Conservation (phyloP, 2,888 invertebrate genomes). For the Gortyna flavago region DNA sequence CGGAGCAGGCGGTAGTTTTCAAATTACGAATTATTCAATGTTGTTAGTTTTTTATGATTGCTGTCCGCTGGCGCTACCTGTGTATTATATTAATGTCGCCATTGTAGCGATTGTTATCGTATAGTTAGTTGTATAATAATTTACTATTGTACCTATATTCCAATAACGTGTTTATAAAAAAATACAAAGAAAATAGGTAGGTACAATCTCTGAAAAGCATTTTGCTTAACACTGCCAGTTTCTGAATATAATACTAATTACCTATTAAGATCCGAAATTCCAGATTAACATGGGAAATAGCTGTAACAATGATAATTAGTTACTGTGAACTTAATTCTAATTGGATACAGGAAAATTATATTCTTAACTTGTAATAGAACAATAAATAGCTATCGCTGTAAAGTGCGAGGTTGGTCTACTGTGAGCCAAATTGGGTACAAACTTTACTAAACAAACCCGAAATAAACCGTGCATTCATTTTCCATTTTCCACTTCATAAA, state of each 20-base stretch:
- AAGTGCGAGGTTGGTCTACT: not conserved
- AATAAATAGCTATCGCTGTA: not conserved
- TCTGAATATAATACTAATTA: constrained; percentile 1
- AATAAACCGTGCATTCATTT: not conserved
- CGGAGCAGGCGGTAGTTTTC: too few relatives aligned
- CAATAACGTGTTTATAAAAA: too few relatives aligned
- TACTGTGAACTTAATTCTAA: not conserved
- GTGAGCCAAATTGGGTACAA: not conserved
- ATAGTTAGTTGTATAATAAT: too few relatives aligned
- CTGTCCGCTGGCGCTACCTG: too few relatives aligned
- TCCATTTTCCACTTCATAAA: too few relatives aligned
- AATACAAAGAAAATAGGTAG: not conserved
- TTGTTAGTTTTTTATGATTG: too few relatives aligned
- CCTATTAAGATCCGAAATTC: constrained; percentile 7
- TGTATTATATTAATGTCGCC: too few relatives aligned
- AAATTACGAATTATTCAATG: too few relatives aligned
- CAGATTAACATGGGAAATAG: constrained; percentile 4
- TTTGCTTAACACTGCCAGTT: not conserved
- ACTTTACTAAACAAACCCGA: not conserved
- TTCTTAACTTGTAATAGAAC: not conserved
- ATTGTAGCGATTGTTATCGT: too few relatives aligned
- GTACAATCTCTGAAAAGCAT: not conserved
- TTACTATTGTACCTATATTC: too few relatives aligned
- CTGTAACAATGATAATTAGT: not conserved
- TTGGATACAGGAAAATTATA: not conserved